phyloP scores from a whole-genome alignment of 2,888 invertebrate genomes.

The Zeuzera pyrina region DNA sequence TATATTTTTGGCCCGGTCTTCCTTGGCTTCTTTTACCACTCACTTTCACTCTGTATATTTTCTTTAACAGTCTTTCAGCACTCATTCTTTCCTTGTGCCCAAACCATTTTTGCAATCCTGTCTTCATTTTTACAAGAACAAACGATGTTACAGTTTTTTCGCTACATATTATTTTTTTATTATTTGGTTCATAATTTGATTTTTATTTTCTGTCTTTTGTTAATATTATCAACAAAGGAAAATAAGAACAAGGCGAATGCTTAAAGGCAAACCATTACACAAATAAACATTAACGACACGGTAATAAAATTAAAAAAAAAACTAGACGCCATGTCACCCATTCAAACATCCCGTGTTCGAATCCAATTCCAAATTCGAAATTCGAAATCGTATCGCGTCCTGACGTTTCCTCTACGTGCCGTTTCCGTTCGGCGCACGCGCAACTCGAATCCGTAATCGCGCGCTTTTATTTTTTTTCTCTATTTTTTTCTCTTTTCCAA shows the following conservation, averaged over 20 bases:
- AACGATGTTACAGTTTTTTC: too few species aligned
- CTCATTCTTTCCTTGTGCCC: too few species aligned
- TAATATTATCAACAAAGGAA: too few species aligned
- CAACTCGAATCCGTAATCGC: slow-evolving; percentile 59
- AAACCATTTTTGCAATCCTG: too few species aligned
- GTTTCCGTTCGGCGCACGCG: slow-evolving; percentile 58
- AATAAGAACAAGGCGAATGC: slow-evolving; percentile 3
- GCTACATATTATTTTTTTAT: too few species aligned
- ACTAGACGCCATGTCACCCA: slow-evolving; percentile 48
- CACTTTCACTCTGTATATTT: too few species aligned
- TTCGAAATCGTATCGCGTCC: slow-evolving; percentile 71
- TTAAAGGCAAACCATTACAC: neutral
- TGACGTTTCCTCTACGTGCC: slow-evolving; percentile 68
- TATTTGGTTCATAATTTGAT: too few species aligned
- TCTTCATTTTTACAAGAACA: too few species aligned
- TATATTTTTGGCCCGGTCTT: too few species aligned
- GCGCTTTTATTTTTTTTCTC: slow-evolving; percentile 35
- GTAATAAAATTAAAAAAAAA: slow-evolving; percentile 24
- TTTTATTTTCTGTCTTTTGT: too few species aligned
- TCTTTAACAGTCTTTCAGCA: too few species aligned
- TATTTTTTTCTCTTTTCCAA: slow-evolving; percentile 29
- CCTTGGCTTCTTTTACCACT: too few species aligned
- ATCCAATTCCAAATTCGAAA: slow-evolving; percentile 58
- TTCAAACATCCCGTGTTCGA: slow-evolving; percentile 46
- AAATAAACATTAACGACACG: slow-evolving; percentile 4